phyloP scores from a whole-genome alignment of 2,797 vertebrate species.

The Aldrovandia affinis region DNA sequence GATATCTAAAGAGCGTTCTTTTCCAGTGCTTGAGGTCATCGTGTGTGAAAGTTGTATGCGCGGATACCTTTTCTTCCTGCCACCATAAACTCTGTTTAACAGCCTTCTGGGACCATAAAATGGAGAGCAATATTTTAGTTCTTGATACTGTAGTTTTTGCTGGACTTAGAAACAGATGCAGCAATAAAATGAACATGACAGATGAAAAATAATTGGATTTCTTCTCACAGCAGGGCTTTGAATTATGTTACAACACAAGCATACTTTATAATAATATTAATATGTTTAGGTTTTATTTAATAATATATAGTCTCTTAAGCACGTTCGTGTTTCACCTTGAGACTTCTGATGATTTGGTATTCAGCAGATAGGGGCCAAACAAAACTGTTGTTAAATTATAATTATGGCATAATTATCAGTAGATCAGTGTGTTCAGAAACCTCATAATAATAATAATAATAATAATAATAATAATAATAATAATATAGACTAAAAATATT shows the following conservation, averaged over 20 bases:
- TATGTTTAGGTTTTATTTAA: background rate
- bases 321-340: background rate
- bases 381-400: too few relatives aligned
- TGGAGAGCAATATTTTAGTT: background rate
- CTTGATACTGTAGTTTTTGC: background rate
- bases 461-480: background rate
- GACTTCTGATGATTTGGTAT: background rate
- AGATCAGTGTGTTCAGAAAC: background rate
- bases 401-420: too few relatives aligned
- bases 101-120: background rate
- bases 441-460: background rate
- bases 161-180: background rate
- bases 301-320: background rate
- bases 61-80: background rate
- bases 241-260: background rate
- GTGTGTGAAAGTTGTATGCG: slow-evolving; percentile 1
- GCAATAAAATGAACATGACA: background rate
- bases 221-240: background rate
- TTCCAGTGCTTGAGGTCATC: slow-evolving; percentile 9
- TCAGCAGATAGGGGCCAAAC: background rate
- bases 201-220: background rate
- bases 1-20: slow-evolving; percentile 32
- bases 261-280: background rate
- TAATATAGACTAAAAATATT: background rate
- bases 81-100: background rate